Base-by-base conservation (phyloP, 2,797 vertebrate species). In the Falco novaeseelandiae region DNA sequence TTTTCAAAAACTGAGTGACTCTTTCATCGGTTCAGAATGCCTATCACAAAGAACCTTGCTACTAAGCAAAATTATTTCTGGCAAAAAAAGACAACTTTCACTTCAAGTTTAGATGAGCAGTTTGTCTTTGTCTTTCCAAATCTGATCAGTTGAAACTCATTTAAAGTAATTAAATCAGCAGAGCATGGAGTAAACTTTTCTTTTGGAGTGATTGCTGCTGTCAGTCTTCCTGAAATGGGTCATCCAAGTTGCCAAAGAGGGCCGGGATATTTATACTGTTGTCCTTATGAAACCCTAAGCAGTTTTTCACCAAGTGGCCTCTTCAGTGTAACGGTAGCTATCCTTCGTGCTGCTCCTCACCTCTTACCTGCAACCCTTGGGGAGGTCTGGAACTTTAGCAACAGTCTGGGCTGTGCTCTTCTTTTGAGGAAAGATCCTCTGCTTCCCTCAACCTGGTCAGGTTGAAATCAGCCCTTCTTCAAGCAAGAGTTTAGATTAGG, bases 301-400 rank as follows among this genome's bases (percentile, higher is more conserved):
- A 49, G 21, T 72, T 93, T 96, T 32, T 25, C 5, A n/a, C 27
- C 4, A 30, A 44, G 23, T 69, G 32, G 6, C 48, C 49, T n/a
- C 32, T 87, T 49, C 46, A 22, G 32, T 9, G 0, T 1, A 5
- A 32, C 0, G 0, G 32, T 54, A 52, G 5, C 29, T 92, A 8
- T 38, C 18, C 46, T 55, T 66, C 36, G 27, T 48, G 12, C 65
- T 63, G 4, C 57, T 73, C 36, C 32, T 83, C 11, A 2, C 26
- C 29, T 80, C 79, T 65, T 57, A 38, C 30, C 72, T 42, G 38
- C 18, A 40, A 55, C 29, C 80, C 12, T 30, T 55, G 32, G 38
- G 34, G 59, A 66, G 23, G 12, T 85, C 26, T 22, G 21, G 66
- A 90, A 32, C 19, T 58, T 52, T 51, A 66, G 9, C 48, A 77